A percentile compares a stretch with the other conserved stretches of the same genome.
Conservation (phyloP, 2,113 vertebrate species). For the Muscicapa adusta region DNA sequence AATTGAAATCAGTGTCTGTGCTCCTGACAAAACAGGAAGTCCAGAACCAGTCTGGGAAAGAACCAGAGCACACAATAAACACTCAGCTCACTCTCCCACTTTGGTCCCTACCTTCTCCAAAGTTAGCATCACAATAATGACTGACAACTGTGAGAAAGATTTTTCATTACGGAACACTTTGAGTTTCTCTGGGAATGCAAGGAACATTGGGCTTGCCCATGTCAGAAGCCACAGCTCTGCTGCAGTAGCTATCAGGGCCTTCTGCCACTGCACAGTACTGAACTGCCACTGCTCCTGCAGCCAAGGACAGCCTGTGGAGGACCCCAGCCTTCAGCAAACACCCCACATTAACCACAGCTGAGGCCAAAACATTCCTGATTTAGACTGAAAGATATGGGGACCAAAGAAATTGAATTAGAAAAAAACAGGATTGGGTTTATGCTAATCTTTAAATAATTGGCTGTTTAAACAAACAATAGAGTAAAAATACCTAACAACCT, state of each 20-base stretch:
- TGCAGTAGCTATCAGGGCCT: not conserved
- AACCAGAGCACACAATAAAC: not conserved
- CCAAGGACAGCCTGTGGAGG: not conserved
- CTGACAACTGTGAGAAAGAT: not conserved
- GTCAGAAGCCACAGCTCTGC: not conserved
- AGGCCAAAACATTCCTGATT: not conserved
- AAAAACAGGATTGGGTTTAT: not conserved
- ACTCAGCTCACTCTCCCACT: not conserved
- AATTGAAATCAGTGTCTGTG: not conserved
- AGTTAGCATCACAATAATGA: not conserved
- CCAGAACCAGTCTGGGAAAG: not conserved
- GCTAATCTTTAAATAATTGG: not conserved
- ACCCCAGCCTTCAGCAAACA: not conserved
- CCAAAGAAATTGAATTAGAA: not conserved
- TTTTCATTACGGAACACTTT: not conserved
- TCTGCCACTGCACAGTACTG: rapidly evolving
- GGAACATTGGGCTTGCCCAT: not conserved
- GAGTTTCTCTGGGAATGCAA: not conserved
- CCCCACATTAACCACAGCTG: not conserved
- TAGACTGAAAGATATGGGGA: not conserved
- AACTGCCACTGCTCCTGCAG: not conserved
- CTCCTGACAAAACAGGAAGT: not conserved
- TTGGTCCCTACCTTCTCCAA: not conserved
- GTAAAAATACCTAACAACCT: not conserved
- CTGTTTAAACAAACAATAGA: not conserved